Evolutionary conservation across 53 echinoderm and acorn worm species (phyloP).

Genomic region (Holothuria leucospilota): DNA sequence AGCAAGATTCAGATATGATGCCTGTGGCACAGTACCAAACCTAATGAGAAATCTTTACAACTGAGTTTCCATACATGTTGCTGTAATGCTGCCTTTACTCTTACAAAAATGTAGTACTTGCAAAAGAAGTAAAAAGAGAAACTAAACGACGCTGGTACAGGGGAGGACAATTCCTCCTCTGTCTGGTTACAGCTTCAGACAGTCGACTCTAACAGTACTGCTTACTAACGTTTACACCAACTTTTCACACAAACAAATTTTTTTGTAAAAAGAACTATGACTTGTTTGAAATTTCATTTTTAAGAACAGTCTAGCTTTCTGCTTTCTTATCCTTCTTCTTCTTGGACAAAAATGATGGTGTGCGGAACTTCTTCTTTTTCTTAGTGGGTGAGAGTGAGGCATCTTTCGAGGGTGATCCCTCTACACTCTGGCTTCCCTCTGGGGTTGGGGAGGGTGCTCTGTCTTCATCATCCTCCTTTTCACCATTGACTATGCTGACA

Average conservation of each 20-base stretch:
- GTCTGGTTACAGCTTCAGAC: not conserved
- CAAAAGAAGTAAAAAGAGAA: constrained; percentile 2
- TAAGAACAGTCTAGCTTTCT: constrained; percentile 62
- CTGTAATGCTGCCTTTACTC: not conserved
- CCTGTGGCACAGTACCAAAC: no score
- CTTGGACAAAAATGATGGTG: constrained; percentile 96
- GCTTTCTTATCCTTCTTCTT: constrained; percentile 95
- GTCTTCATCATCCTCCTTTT: constrained; percentile 79
- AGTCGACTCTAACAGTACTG: constrained; percentile 44
- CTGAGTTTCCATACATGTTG: not conserved
- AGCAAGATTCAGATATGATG: no score
- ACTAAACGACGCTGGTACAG: not conserved
- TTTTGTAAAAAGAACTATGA: constrained; percentile 26
- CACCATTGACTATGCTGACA: constrained; percentile 56
- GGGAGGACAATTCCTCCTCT: no score
- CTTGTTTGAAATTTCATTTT: not conserved
- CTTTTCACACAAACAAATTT: constrained; percentile 47
- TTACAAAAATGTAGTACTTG: constrained; percentile 20
- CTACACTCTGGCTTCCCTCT: constrained; percentile 80
- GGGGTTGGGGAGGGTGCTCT: constrained; percentile 69
- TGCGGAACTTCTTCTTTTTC: constrained; percentile 98
- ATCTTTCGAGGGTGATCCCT: constrained; percentile 95
- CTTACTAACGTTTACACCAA: constrained; percentile 49
- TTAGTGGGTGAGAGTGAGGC: constrained; percentile 91
- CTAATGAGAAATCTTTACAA: no score